Conservation (phyloP, 2,888 invertebrate genomes). For the Drosophila demipolita region DNA sequence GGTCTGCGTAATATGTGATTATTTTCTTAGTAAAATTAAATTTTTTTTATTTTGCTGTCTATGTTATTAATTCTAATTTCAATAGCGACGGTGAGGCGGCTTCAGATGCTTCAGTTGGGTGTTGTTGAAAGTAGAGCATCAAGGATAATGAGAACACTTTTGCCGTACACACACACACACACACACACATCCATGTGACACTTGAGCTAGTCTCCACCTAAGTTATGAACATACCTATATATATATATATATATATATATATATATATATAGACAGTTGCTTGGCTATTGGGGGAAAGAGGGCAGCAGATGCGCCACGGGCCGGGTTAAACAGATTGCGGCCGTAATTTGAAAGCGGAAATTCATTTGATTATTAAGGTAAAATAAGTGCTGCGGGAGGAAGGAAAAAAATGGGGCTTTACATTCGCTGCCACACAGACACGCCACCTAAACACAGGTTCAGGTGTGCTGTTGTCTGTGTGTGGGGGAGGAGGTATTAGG, state of each 20-base stretch:
- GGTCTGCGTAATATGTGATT: background rate
- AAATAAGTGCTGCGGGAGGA: conserved; percentile 62
- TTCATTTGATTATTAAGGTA: conserved; percentile 80
- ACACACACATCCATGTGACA: conserved; percentile 40
- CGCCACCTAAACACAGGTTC: conserved; percentile 7
- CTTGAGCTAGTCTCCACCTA: conserved; percentile 55
- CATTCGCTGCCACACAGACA: conserved; percentile 1
- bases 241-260: background rate
- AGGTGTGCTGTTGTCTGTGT: conserved; percentile 9
- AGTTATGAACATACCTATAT: conserved; percentile 35
- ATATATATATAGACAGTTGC: conserved; percentile 49
- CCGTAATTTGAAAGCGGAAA: conserved; percentile 79
- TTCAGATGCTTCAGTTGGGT: conserved; percentile 38
- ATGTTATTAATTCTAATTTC: conserved; percentile 14
- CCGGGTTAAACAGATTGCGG: conserved; percentile 77
- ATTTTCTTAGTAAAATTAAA: background rate
- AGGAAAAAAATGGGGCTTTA: background rate
- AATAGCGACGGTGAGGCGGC: conserved; percentile 37
- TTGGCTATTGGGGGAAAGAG: background rate
- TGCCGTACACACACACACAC: conserved; percentile 30
- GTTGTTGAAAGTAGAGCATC: conserved; percentile 72
- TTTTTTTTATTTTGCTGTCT: background rate
- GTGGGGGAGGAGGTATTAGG: background rate
- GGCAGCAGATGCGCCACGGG: conserved; percentile 36
- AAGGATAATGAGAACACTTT: conserved; percentile 77